Conservation (phyloP, 92 coral and sea anemone genomes). For the Bergia sp. region DNA sequence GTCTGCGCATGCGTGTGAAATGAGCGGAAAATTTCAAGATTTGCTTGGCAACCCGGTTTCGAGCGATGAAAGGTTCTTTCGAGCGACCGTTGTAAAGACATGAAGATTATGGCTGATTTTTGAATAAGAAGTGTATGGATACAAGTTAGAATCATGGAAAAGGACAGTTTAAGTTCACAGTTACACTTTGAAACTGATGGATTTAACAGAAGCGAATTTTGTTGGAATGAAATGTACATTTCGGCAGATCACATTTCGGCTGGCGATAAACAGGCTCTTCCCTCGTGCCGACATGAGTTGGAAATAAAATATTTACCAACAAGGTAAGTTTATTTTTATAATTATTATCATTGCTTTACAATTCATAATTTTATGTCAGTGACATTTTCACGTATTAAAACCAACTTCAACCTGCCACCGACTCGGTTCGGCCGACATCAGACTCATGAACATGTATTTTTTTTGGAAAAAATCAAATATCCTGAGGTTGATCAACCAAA, state of each 20-base stretch:
- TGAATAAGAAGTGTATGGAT: slow-evolving; percentile 21
- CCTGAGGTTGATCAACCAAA: slow-evolving; percentile 2
- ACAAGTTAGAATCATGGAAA: slow-evolving; percentile 26
- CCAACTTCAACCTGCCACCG: slow-evolving; percentile 14
- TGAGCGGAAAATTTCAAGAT: slow-evolving; percentile 28
- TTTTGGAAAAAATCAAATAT: slow-evolving; percentile 1
- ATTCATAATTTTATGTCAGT: not conserved
- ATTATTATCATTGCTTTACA: slow-evolving; percentile 21
- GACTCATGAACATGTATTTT: slow-evolving; percentile 18
- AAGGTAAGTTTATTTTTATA: slow-evolving; percentile 16
- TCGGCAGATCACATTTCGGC: slow-evolving; percentile 7
- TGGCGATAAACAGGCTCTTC: slow-evolving; percentile 11
- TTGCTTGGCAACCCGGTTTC: slow-evolving; percentile 34
- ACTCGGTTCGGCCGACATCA: slow-evolving; percentile 28
- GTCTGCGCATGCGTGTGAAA: slow-evolving; percentile 30
- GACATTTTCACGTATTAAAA: not conserved
- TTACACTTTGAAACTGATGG: slow-evolving; percentile 23
- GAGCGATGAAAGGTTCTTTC: slow-evolving; percentile 37
- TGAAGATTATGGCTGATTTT: slow-evolving; percentile 16
- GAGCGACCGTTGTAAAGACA: slow-evolving; percentile 17
- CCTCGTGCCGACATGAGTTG: slow-evolving; percentile 21
- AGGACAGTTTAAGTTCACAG: slow-evolving; percentile 27
- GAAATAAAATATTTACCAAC: slow-evolving; percentile 1
- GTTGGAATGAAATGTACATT: slow-evolving; percentile 26
- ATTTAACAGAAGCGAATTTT: slow-evolving; percentile 24